Evolutionary conservation across 2,797 vertebrate genomes (phyloP).

Genomic region (Erithacus rubecula): DNA sequence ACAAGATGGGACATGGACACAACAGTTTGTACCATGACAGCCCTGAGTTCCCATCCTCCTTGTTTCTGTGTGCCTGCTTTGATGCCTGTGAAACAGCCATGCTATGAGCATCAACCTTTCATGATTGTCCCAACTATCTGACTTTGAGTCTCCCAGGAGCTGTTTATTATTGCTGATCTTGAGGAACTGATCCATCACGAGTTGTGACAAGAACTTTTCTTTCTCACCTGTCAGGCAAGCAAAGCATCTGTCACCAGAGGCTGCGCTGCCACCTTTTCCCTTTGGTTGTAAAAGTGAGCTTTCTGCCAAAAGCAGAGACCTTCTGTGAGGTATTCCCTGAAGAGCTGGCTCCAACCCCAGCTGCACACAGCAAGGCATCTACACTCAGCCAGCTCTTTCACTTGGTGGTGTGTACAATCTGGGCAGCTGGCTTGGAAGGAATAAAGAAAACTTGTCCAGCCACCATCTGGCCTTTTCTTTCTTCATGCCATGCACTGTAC

Average conservation of each 20-base stretch:
- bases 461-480: not conserved
- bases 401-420: rapidly evolving
- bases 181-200: not conserved
- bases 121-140: rapidly evolving
- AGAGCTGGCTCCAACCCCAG: not conserved
- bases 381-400: not conserved
- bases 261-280: not conserved
- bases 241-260: not conserved
- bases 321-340: not conserved
- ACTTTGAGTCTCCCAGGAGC: not conserved
- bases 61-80: not conserved
- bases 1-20: rapidly evolving
- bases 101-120: not conserved
- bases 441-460: not conserved
- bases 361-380: not conserved
- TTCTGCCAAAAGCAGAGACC: rapidly evolving
- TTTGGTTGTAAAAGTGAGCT: not conserved
- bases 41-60: rapidly evolving
- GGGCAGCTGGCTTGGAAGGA: not conserved
- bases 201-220: rapidly evolving
- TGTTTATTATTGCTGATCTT: not conserved
- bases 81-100: not conserved
- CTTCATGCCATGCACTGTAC: not conserved
- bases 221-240: not conserved
- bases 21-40: not conserved